Conservation (phyloP, 2,888 invertebrate genomes). For the Aporophyla nigra region DNA sequence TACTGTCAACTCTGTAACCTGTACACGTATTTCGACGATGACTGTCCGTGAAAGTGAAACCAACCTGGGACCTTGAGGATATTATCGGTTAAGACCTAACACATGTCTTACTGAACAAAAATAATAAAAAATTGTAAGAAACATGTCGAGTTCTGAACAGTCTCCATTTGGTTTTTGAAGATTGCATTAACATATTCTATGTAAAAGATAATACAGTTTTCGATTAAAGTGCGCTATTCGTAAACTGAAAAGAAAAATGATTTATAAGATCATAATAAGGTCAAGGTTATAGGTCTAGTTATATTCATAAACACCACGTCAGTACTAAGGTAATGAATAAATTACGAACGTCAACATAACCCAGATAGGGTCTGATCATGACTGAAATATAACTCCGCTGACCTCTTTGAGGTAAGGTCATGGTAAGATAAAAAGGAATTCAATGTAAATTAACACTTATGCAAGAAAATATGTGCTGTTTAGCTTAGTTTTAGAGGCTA, state of each 20-base stretch:
- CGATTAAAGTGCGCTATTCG: too few relatives aligned
- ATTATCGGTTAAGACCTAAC: neutral
- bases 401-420: conserved; percentile 31
- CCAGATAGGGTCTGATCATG: conserved; percentile 33
- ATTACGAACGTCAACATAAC: conserved; percentile 44
- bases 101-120: neutral
- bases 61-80: neutral
- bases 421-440: conserved; percentile 23
- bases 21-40: neutral
- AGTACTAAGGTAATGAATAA: conserved; percentile 21
- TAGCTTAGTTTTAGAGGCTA: neutral
- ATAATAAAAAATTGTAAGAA: neutral
- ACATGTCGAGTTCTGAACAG: too few relatives aligned
- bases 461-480: neutral
- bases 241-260: neutral
- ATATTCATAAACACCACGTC: conserved; percentile 23
- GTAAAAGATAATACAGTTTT: neutral
- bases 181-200: neutral
- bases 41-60: conserved; percentile 4
- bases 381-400: conserved; percentile 34
- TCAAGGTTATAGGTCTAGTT: conserved; percentile 12
- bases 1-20: neutral
- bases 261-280: conserved; percentile 2
- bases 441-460: neutral
- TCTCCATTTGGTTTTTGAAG: neutral